Evolutionary conservation across 2,888 invertebrate genomes (phyloP).

Genomic region (Spilarctia lutea): DNA sequence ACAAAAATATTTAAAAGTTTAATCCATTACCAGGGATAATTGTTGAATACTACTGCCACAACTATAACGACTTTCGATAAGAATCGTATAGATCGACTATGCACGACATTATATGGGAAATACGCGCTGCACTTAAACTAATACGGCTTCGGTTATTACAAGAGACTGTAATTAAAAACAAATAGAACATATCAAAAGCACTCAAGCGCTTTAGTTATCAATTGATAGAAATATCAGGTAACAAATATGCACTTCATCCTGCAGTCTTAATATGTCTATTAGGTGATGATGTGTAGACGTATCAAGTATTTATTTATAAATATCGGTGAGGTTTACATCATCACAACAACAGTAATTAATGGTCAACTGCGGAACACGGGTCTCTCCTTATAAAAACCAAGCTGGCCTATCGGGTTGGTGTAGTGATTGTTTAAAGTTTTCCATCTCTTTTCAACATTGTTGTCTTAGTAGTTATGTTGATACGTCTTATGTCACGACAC

Average conservation of each 20-base stretch:
- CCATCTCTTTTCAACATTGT: no score
- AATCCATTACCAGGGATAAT: background rate
- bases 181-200: background rate
- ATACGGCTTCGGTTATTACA: constrained; percentile 1
- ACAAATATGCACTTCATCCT: background rate
- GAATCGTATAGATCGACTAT: background rate
- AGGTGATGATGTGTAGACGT: no score
- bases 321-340: no score
- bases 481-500: no score
- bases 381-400: no score
- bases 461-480: no score
- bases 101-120: background rate
- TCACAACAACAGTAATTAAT: no score
- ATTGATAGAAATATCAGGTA: background rate
- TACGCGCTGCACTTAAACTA: background rate
- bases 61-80: constrained; percentile 1
- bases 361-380: no score
- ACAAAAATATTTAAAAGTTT: background rate
- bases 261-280: no score
- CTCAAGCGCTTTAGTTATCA: background rate
- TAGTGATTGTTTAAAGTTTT: no score
- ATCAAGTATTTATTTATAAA: no score
- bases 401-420: no score
- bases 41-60: background rate
- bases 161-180: constrained; percentile 4